Evolutionary conservation across 2,888 invertebrate species (phyloP), one percentile per base, ranked within the genome.

Genomic region (Nephrotoma flavescens): DNA sequence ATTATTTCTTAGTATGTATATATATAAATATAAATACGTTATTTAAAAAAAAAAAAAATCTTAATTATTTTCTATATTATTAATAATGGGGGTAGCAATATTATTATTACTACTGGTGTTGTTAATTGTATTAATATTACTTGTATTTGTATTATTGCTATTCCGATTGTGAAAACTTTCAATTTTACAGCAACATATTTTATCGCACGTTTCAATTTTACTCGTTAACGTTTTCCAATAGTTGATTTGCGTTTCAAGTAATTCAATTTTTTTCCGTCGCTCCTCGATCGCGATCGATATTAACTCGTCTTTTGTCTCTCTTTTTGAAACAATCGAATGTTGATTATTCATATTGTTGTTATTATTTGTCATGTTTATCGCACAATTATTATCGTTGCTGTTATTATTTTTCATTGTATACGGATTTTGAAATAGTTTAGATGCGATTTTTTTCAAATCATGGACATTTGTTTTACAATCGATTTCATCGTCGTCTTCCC

Each of bases 211-310:
- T 87, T 91, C 91, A 6, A 91, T 86, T 87, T 91, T 91, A 87
- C 90, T 90, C 45, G 91, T 91, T 57, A 91, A 88, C 11, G 90
- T 91, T 85, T 90, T 90, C 91, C 91, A 91, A 86, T 91, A 91
- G 41, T 91, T 91, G 45, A 91, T 91, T 89, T 91, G 91, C 87
- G 90, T 91, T 88, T 91, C 91, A 3, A 91, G 83, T 86, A 91
- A 88, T 84, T 91, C 91, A 42, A 91, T 91, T 88, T 91, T 91
- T 0, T 90, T 89, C 87, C 90, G 90, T 6, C 91, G 89, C 88
- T 91, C 91, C 89, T 91, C 91, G 87, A 91, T 89, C 7, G 91
- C 90, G 88, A 91, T 87, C 45, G 90, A 88, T 88, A 90, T 89
- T 86, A 91, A 89, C 45, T 11, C 41, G 19, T 42, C 85, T 85